Evolutionary conservation across 2,797 vertebrate species (phyloP).

Genomic region (Hoplostethus atlanticus): DNA sequence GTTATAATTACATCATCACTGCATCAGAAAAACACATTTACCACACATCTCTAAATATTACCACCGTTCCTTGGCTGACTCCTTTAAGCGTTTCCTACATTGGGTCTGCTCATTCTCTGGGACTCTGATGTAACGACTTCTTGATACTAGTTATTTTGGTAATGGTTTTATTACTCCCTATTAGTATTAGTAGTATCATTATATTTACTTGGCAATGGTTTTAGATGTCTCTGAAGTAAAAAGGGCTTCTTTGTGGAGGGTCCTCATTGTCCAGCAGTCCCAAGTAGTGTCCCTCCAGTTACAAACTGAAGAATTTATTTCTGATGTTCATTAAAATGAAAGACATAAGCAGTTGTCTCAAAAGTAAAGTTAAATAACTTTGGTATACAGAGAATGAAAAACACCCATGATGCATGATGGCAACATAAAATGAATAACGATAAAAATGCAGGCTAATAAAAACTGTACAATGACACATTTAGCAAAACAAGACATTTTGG

Average conservation of each 20-base stretch:
- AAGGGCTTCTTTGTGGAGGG: neutral
- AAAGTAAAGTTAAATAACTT: constrained; percentile 80
- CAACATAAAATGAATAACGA: constrained; percentile 51
- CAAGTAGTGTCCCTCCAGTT: constrained; percentile 13
- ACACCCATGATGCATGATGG: constrained; percentile 46
- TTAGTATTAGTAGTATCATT: too few relatives aligned
- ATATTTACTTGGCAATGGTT: too few relatives aligned
- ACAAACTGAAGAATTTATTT: constrained; percentile 76
- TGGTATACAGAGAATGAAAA: constrained; percentile 67
- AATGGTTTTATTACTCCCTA: too few relatives aligned
- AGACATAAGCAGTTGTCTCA: constrained; percentile 70
- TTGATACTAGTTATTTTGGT: too few relatives aligned
- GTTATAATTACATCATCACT: too few relatives aligned
- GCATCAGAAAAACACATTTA: too few relatives aligned
- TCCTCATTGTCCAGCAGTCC: neutral
- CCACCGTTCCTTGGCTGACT: too few relatives aligned
- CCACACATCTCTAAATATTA: too few relatives aligned
- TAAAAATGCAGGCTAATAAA: constrained; percentile 56
- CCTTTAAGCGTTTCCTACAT: too few relatives aligned
- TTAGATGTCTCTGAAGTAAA: neutral
- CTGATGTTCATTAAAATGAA: constrained; percentile 65
- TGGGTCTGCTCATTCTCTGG: too few relatives aligned
- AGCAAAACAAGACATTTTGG: constrained; percentile 49
- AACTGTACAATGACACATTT: constrained; percentile 59
- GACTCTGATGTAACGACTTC: too few relatives aligned